phyloP scores from a whole-genome alignment of 1,140 invertebrate species.

The honey bee (Apis mellifera) region Amel_HAv3.1 CM009943.2:2910501-2911000 shows the following conservation, averaged over 20 bases:
- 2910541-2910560: constrained; percentile 83
- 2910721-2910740: too few species aligned
- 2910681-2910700: constrained; percentile 89
- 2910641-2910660: constrained; percentile 84
- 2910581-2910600: constrained; percentile 85
- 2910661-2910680: constrained; percentile 86
- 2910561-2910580: constrained; percentile 87
- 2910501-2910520: constrained; percentile 87
- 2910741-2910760: too few species aligned
- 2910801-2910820: background rate
- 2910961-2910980: too few species aligned
- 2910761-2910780: too few species aligned
- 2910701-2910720: constrained; percentile 10
- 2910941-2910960: too few species aligned
- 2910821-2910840: constrained; percentile 2
- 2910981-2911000: too few species aligned
- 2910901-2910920: constrained; percentile 74
- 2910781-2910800: background rate
- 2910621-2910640: constrained; percentile 90
- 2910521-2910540: constrained; percentile 87
- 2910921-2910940: constrained; percentile 57
- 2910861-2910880: constrained; percentile 62
- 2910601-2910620: constrained; percentile 84
- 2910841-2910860: constrained; percentile 36
- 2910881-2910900: constrained; percentile 66